A percentile compares a stretch with the other conserved stretches of the same genome.
Evolutionary conservation across 2,113 vertebrate species (phyloP).

Genomic region (Coptodon bakossiorum): DNA sequence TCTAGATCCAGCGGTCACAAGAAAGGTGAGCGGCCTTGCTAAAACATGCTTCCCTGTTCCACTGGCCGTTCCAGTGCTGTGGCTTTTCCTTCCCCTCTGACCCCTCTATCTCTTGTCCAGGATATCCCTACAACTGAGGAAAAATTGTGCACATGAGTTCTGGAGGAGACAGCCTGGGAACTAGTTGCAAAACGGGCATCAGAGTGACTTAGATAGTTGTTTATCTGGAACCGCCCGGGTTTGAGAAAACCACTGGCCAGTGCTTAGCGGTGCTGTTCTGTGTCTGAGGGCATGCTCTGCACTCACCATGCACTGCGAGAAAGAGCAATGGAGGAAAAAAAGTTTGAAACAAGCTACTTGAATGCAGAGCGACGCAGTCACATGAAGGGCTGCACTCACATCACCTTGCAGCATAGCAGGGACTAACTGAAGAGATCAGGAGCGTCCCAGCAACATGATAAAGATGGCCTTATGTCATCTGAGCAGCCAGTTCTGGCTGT

Average conservation of each 20-base stretch:
- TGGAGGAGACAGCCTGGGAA: neutral
- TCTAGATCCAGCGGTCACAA: constrained; percentile 91
- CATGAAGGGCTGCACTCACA: neutral
- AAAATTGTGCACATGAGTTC: neutral
- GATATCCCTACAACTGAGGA: constrained; percentile 42
- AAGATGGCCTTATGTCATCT: constrained; percentile 13
- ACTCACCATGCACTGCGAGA: neutral
- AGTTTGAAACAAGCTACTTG: neutral
- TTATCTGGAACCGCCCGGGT: constrained; percentile 15
- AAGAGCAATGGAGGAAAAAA: neutral
- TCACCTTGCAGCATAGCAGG: neutral
- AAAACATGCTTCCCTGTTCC: constrained; percentile 4
- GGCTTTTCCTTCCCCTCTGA: constrained; percentile 27
- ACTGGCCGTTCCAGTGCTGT: neutral
- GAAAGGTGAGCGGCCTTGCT: constrained; percentile 82
- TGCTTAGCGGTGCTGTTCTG: neutral
- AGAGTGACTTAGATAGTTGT: neutral
- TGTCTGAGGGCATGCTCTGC: neutral
- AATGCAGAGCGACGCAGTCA: neutral
- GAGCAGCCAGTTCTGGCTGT: neutral
- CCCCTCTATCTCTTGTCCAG: constrained; percentile 17
- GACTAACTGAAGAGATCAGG: neutral
- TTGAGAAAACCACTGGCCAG: neutral
- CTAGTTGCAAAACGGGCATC: neutral
- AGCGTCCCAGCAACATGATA: neutral